phyloP scores from a whole-genome alignment of 1,140 invertebrate genomes.

The Drosophila burlai region DNA sequence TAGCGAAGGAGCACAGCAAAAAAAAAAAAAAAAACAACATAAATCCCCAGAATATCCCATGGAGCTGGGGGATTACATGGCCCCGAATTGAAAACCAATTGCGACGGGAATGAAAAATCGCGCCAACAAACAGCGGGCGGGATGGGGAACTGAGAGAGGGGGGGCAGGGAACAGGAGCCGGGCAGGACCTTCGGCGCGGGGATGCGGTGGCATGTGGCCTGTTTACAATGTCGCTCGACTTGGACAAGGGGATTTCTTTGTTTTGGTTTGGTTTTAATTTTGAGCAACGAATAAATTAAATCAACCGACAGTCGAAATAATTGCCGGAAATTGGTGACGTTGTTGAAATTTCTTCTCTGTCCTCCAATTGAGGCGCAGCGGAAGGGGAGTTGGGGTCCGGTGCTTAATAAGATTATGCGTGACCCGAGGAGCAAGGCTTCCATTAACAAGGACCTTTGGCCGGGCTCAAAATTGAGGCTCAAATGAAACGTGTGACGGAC shows the following conservation, averaged over 20 bases:
- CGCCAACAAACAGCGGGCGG: constrained; percentile 67
- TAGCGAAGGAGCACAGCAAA: constrained; percentile 31
- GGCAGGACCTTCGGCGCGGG: constrained; percentile 21
- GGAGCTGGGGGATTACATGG: constrained; percentile 78
- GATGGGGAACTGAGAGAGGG: neutral
- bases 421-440: constrained; percentile 27
- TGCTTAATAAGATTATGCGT: constrained; percentile 54
- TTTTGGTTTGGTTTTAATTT: constrained; percentile 79
- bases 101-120: constrained; percentile 81
- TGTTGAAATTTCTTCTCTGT: constrained; percentile 52
- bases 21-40: constrained; percentile 72
- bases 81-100: constrained; percentile 83
- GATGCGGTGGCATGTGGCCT: constrained; percentile 48
- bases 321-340: constrained; percentile 79
- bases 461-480: constrained; percentile 9
- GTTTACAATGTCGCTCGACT: constrained; percentile 68
- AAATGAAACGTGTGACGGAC: constrained; percentile 33
- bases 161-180: neutral
- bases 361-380: constrained; percentile 6
- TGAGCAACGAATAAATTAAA: constrained; percentile 82
- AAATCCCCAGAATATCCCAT: constrained; percentile 82
- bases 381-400: constrained; percentile 3
- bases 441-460: constrained; percentile 25
- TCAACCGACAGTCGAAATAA: constrained; percentile 81
- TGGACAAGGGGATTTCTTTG: constrained; percentile 82